Percentiles rank a stretch among this genome's conserved stretches.
Evolutionary conservation across 2,888 invertebrate genomes (phyloP).

Genomic region (Drosophila neonasuta): DNA sequence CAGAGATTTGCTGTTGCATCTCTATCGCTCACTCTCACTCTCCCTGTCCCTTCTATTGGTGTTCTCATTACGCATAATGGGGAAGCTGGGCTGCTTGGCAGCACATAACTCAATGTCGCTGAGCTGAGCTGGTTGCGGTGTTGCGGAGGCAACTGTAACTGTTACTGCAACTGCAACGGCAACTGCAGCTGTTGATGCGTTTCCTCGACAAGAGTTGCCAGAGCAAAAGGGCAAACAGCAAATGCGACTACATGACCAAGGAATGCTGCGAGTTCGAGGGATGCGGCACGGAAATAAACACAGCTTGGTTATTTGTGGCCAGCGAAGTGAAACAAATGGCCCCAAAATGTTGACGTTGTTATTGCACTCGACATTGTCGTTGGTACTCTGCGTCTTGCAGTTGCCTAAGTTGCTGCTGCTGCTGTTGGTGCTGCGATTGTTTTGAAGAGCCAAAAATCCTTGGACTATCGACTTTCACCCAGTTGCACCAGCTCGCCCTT

Average conservation of each 20-base stretch:
- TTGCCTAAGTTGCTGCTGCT: neutral
- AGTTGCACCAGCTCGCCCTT: conserved; percentile 45
- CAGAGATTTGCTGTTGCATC: conserved; percentile 15
- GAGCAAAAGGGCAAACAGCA: conserved; percentile 24
- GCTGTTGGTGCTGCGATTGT: conserved; percentile 3
- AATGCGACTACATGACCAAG: conserved; percentile 11
- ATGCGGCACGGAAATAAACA: conserved; percentile 58
- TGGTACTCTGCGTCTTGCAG: conserved; percentile 11
- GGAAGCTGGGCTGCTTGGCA: conserved; percentile 51
- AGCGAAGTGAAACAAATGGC: conserved; percentile 74
- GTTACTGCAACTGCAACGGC: conserved; percentile 10
- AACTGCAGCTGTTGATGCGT: conserved; percentile 43
- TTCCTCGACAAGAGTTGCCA: conserved; percentile 21
- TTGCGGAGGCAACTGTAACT: conserved; percentile 1
- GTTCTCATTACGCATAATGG: conserved; percentile 31
- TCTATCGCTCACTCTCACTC: too few species aligned
- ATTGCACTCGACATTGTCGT: conserved; percentile 10
- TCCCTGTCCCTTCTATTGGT: neutral
- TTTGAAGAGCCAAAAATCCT: conserved; percentile 12
- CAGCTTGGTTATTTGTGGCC: conserved; percentile 74
- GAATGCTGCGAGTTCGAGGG: neutral
- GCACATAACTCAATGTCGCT: conserved; percentile 72
- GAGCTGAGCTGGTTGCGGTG: conserved; percentile 18
- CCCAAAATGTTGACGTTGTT: conserved; percentile 56
- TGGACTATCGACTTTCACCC: conserved; percentile 20